A percentile compares a stretch with the other conserved stretches of the same genome.
Evolutionary conservation across 2,797 vertebrate species (phyloP).

Genomic region (Paguma larvata): DNA sequence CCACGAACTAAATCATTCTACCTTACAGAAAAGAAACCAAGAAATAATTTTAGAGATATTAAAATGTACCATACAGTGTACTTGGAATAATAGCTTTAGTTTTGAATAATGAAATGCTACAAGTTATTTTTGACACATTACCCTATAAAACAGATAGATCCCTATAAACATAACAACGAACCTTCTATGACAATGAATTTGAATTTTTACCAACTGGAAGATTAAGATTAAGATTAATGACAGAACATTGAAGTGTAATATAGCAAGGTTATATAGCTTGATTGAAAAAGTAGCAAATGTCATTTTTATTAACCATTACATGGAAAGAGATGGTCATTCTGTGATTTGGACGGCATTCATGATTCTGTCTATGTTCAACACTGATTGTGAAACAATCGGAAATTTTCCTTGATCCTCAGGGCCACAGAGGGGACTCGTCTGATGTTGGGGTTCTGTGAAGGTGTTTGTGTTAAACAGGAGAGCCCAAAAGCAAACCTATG

Average conservation of each 20-base stretch:
- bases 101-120: neutral
- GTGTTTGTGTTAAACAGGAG: neutral
- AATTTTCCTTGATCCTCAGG: neutral
- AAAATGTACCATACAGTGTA: neutral
- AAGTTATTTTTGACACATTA: neutral
- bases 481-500: neutral
- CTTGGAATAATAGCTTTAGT: neutral
- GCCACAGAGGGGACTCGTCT: neutral
- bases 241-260: neutral
- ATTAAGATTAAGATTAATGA: no score
- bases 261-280: neutral
- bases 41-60: neutral
- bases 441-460: neutral
- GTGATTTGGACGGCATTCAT: neutral
- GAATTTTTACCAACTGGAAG: neutral
- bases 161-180: neutral
- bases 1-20: neutral
- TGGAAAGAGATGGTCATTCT: neutral
- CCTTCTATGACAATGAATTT: neutral
- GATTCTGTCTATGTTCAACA: neutral
- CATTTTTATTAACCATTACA: neutral
- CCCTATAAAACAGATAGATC: neutral
- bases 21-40: neutral
- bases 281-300: neutral
- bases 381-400: neutral